Percentiles rank a stretch among this genome's conserved stretches.
Conservation (phyloP, 2,888 invertebrate genomes). For the Phrixothrix hirtus region DNA sequence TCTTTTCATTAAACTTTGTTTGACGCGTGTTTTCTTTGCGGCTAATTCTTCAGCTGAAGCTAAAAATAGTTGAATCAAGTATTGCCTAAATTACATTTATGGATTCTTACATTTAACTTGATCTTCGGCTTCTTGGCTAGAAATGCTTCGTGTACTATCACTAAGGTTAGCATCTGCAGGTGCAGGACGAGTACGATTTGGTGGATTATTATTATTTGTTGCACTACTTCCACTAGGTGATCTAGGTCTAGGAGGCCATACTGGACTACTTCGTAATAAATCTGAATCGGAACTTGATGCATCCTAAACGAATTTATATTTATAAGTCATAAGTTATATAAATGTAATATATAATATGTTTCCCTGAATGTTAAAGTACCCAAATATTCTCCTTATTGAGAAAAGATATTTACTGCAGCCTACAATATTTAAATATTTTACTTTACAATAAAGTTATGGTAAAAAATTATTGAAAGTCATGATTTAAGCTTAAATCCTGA, state of each 20-base stretch:
- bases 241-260: conserved; percentile 54
- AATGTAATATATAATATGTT: background rate
- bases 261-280: conserved; percentile 55
- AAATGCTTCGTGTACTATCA: conserved; percentile 61
- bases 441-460: too few relatives aligned
- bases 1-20: conserved; percentile 79
- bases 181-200: conserved; percentile 41
- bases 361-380: too few relatives aligned
- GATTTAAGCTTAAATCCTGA: too few relatives aligned
- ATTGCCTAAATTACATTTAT: background rate
- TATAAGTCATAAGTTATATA: background rate
- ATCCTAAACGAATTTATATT: conserved; percentile 45
- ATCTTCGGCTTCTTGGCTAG: conserved; percentile 59
- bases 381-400: too few relatives aligned
- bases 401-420: too few relatives aligned
- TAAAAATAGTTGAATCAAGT: conserved; percentile 1
- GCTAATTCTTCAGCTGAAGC: conserved; percentile 63
- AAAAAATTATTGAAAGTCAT: too few relatives aligned
- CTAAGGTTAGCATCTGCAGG: conserved; percentile 59
- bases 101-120: conserved; percentile 50
- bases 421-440: too few relatives aligned
- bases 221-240: conserved; percentile 41
- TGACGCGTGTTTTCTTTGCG: conserved; percentile 68
- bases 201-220: conserved; percentile 24
- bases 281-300: conserved; percentile 65